phyloP scores from a whole-genome alignment of 2,888 invertebrate species.

The Drosophila algonquin region DNA sequence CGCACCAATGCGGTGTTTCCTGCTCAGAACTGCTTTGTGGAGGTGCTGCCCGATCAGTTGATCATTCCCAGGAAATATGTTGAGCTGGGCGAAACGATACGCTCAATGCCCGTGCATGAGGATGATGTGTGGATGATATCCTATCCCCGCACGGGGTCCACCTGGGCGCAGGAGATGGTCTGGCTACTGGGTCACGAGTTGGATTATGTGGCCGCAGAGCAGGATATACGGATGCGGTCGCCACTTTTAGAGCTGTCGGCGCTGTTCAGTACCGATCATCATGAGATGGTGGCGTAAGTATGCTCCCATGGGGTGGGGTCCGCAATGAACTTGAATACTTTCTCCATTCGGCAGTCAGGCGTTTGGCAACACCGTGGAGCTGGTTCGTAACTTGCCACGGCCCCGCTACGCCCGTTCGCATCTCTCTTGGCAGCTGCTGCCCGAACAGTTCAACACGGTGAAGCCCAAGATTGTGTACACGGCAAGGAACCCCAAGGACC shows the following conservation, averaged over 20 bases:
- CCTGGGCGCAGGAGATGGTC: conserved; percentile 97
- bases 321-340: conserved; percentile 13
- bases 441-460: conserved; percentile 86
- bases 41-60: conserved; percentile 89
- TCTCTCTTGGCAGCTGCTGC: conserved; percentile 89
- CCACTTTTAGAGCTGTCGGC: conserved; percentile 90
- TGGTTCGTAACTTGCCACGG: conserved; percentile 87
- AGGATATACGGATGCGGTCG: conserved; percentile 86
- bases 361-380: conserved; percentile 89
- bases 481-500: conserved; percentile 95
- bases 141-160: conserved; percentile 95
- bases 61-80: conserved; percentile 89
- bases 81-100: conserved; percentile 88
- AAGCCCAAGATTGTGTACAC: conserved; percentile 94
- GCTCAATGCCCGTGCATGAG: conserved; percentile 88
- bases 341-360: conserved; percentile 63
- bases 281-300: conserved; percentile 86
- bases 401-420: conserved; percentile 91
- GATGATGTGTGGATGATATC: conserved; percentile 94
- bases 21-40: conserved; percentile 88
- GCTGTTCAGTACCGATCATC: conserved; percentile 86
- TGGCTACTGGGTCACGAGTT: conserved; percentile 94
- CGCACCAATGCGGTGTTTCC: conserved; percentile 89
- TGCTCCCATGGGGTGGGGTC: not conserved
- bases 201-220: conserved; percentile 90